phyloP scores from a whole-genome alignment of 2,797 vertebrate genomes.

The Scleropages formosus region DNA sequence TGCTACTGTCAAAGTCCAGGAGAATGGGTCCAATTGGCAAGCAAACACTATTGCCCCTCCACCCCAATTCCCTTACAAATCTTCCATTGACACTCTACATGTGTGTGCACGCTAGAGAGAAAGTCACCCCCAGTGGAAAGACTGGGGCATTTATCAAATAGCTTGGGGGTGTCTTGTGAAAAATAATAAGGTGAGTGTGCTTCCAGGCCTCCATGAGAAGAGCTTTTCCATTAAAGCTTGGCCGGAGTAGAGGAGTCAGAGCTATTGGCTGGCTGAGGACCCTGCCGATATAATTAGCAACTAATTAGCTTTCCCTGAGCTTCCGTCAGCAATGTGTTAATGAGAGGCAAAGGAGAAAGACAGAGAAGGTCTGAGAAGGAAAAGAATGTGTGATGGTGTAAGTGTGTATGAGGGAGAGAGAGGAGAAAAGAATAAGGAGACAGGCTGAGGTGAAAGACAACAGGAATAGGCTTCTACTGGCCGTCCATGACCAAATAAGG shows the following conservation, averaged over 20 bases:
- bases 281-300: slow-evolving; percentile 60
- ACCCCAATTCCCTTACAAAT: not conserved
- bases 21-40: slow-evolving; percentile 48
- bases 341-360: slow-evolving; percentile 41
- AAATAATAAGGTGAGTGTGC: slow-evolving; percentile 8
- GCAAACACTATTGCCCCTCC: slow-evolving; percentile 44
- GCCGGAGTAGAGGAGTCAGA: slow-evolving; percentile 31
- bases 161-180: slow-evolving; percentile 7
- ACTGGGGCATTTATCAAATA: slow-evolving; percentile 21
- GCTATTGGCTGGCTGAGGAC: slow-evolving; percentile 46
- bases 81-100: slow-evolving; percentile 34
- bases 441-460: slow-evolving; percentile 52
- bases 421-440: slow-evolving; percentile 20
- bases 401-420: slow-evolving; percentile 46
- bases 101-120: slow-evolving; percentile 33
- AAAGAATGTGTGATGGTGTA: slow-evolving; percentile 35
- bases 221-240: slow-evolving; percentile 54
- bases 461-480: slow-evolving; percentile 29
- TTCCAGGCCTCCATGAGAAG: slow-evolving; percentile 48
- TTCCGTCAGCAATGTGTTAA: slow-evolving; percentile 47
- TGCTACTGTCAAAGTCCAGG: slow-evolving; percentile 41
- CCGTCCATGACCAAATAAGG: slow-evolving; percentile 66
- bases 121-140: slow-evolving; percentile 9
- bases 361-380: slow-evolving; percentile 47
- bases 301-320: slow-evolving; percentile 58